These are phyloP conservation scores for Anabas testudineus DNA, from an alignment of 2,797 vertebrate species.

Conservation along the genomic window DNA sequence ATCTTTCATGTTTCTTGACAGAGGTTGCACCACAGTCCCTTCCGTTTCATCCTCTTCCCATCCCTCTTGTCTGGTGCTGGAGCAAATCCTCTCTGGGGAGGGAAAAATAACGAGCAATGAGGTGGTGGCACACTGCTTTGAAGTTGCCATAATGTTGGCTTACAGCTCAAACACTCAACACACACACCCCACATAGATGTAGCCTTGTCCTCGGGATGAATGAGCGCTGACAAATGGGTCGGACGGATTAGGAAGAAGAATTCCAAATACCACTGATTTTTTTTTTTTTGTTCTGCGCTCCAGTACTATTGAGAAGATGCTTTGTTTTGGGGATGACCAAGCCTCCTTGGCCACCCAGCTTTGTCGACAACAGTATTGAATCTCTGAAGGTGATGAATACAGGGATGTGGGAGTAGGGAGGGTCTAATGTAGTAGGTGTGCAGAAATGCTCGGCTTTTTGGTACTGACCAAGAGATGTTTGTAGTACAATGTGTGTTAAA, in stretches of 20 bases:
- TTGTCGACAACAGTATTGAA: constrained; percentile 43
- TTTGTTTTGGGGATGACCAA: constrained; percentile 52
- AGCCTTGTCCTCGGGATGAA: constrained; percentile 81
- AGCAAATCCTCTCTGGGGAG: constrained; percentile 63
- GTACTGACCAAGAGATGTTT: background rate
- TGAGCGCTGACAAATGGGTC: constrained; percentile 79
- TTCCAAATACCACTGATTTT: constrained; percentile 49
- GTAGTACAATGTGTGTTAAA: too few species aligned
- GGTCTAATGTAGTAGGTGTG: constrained; percentile 1
- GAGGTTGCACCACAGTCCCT: constrained; percentile 27
- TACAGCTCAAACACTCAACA: constrained; percentile 75
- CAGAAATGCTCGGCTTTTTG: background rate
- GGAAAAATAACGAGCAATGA: constrained; percentile 72
- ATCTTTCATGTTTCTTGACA: constrained; percentile 44
- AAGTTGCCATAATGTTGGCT: constrained; percentile 81
- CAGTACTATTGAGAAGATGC: constrained; percentile 43
- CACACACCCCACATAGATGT: constrained; percentile 67
- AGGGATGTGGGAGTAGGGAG: constrained; percentile 21
- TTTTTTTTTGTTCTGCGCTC: constrained; percentile 33
- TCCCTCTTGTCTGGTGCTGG: constrained; percentile 61
- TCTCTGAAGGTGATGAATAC: constrained; percentile 46
- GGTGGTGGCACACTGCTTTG: constrained; percentile 76
- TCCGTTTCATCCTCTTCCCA: constrained; percentile 54
- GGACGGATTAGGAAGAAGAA: constrained; percentile 67
- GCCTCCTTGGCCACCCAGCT: constrained; percentile 52